Percentiles rank a stretch among this genome's conserved stretches.
Conservation (phyloP, 2,113 vertebrate genomes). For the Chaenogobius annularis region DNA sequence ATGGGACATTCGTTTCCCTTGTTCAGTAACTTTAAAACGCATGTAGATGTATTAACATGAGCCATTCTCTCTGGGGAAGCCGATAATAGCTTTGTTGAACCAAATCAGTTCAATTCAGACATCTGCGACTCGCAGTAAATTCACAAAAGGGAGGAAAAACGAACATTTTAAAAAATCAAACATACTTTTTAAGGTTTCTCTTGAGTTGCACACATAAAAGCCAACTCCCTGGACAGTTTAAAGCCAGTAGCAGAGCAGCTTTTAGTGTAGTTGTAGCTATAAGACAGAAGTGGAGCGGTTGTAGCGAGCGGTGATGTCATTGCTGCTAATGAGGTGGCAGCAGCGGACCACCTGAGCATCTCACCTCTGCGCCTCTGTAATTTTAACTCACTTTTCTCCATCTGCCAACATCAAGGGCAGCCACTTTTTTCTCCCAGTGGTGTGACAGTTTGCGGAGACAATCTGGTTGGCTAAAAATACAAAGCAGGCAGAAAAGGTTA, state of each 20-base stretch:
- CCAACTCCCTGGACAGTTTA: constrained; percentile 43
- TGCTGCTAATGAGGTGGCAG: constrained; percentile 63
- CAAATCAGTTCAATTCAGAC: constrained; percentile 35
- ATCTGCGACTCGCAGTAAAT: constrained; percentile 34
- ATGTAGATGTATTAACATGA: constrained; percentile 11
- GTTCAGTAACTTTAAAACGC: constrained; percentile 25
- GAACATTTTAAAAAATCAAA: constrained; percentile 28
- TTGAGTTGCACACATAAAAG: constrained; percentile 53
- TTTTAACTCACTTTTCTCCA: constrained; percentile 44
- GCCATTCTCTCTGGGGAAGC: constrained; percentile 15
- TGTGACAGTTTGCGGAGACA: constrained; percentile 2
- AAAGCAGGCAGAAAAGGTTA: background rate
- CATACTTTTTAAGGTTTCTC: constrained; percentile 39
- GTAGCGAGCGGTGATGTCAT: constrained; percentile 62
- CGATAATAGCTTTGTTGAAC: constrained; percentile 36
- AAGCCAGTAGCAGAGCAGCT: constrained; percentile 47
- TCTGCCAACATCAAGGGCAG: constrained; percentile 11
- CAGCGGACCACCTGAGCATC: constrained; percentile 60
- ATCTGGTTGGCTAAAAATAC: constrained; percentile 5
- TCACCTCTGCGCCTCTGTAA: constrained; percentile 43
- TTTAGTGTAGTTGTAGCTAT: constrained; percentile 21
- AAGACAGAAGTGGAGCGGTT: constrained; percentile 23
- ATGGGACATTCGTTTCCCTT: constrained; percentile 31
- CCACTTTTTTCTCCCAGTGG: constrained; percentile 5
- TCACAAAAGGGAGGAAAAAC: constrained; percentile 22